phyloP scores from a whole-genome alignment of 2,888 invertebrate species.

The Andrena trimmerana region DNA sequence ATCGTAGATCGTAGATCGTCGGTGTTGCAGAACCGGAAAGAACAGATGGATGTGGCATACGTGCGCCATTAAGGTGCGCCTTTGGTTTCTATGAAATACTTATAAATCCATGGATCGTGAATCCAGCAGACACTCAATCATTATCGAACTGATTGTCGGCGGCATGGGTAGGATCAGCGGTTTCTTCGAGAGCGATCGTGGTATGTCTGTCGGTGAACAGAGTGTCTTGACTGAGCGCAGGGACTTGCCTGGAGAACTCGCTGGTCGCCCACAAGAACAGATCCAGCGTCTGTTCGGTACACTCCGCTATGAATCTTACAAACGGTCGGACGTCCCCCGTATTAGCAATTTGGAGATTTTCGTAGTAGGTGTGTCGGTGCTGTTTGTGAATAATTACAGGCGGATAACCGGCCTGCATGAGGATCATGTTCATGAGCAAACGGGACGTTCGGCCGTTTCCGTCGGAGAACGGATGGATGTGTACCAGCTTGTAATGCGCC shows the following conservation, averaged over 20 bases:
- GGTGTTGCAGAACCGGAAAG: not conserved
- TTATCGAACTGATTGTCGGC: slow-evolving; percentile 64
- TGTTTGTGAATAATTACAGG: slow-evolving; percentile 97
- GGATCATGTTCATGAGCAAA: slow-evolving; percentile 97
- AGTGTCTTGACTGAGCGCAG: slow-evolving; percentile 87
- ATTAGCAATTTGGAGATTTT: slow-evolving; percentile 95
- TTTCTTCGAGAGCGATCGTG: slow-evolving; percentile 77
- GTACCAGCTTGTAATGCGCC: slow-evolving; percentile 98
- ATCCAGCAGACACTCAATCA: slow-evolving; percentile 58
- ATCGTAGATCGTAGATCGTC: not conserved
- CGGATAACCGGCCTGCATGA: slow-evolving; percentile 98
- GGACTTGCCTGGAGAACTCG: slow-evolving; percentile 90
- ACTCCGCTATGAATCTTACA: slow-evolving; percentile 97
- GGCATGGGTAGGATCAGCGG: slow-evolving; percentile 74
- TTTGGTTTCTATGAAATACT: slow-evolving; percentile 66
- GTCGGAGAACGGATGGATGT: slow-evolving; percentile 98
- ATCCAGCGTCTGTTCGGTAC: slow-evolving; percentile 95
- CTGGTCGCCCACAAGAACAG: slow-evolving; percentile 94
- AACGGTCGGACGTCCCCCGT: slow-evolving; percentile 98
- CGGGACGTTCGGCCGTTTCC: slow-evolving; percentile 98
- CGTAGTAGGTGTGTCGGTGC: slow-evolving; percentile 93
- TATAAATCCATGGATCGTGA: not conserved
- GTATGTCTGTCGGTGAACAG: slow-evolving; percentile 71
- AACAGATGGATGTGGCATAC: not conserved
- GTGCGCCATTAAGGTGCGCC: slow-evolving; percentile 15